Conservation (phyloP, 92 coral and sea anemone genomes). For the Bergia sp. region DNA sequence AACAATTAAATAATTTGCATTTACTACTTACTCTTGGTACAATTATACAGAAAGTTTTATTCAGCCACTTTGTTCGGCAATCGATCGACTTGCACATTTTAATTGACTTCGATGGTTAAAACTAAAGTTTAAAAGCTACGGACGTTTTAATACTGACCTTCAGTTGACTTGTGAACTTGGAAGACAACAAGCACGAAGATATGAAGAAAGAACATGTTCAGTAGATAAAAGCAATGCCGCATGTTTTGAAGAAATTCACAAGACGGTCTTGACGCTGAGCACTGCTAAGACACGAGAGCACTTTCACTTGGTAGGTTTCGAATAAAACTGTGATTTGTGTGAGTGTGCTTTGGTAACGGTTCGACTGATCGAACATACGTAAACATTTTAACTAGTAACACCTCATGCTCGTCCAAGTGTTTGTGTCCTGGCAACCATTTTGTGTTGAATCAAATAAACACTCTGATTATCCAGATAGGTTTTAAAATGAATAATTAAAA, state of each 20-base stretch:
- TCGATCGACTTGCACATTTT: too few relatives aligned
- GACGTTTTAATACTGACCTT: not conserved
- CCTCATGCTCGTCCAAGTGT: not conserved
- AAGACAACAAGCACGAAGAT: not conserved
- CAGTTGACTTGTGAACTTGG: slow-evolving; percentile 1
- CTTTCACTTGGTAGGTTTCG: not conserved
- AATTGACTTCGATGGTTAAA: not conserved
- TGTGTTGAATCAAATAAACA: not conserved
- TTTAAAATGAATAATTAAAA: not conserved
- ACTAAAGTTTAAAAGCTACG: not conserved
- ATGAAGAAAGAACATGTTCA: not conserved
- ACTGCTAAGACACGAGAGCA: too few relatives aligned
- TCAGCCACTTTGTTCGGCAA: too few relatives aligned
- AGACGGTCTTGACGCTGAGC: not conserved
- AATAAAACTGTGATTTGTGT: not conserved
- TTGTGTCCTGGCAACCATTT: slow-evolving; percentile 10
- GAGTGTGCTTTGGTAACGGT: slow-evolving; percentile 4
- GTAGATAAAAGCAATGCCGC: not conserved
- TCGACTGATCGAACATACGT: not conserved
- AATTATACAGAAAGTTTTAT: too few relatives aligned
- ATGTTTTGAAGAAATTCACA: not conserved
- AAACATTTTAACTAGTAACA: not conserved
- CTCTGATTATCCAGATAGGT: not conserved
- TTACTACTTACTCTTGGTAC: too few relatives aligned
- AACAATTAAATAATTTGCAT: too few relatives aligned